Evolutionary conservation across 1,140 invertebrate species (phyloP).

Genomic region (Sycophila sp.): DNA sequence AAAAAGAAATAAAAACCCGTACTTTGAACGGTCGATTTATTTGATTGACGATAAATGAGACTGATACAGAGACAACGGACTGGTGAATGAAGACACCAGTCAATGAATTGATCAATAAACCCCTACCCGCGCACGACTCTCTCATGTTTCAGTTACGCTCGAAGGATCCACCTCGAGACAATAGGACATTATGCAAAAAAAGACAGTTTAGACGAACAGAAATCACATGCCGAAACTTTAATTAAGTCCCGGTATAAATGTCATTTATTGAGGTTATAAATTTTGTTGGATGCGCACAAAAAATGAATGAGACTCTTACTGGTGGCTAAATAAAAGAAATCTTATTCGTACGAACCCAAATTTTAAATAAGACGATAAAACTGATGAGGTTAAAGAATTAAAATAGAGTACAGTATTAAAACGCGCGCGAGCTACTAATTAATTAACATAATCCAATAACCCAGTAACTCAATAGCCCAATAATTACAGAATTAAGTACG

Average conservation of each 20-base stretch:
- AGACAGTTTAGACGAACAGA: neutral
- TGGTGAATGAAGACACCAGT: slow-evolving; percentile 16
- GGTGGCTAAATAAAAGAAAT: too few species aligned
- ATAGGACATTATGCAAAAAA: slow-evolving; percentile 26
- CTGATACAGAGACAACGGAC: slow-evolving; percentile 7
- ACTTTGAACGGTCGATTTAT: slow-evolving; percentile 25
- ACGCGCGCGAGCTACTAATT: too few species aligned
- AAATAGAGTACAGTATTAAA: too few species aligned
- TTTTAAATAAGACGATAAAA: too few species aligned
- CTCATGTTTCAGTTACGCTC: slow-evolving; percentile 20
- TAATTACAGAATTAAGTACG: too few species aligned
- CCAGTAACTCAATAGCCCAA: too few species aligned
- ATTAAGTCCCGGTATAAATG: neutral
- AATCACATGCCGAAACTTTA: slow-evolving; percentile 13
- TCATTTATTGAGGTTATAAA: neutral
- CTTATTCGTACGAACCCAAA: too few species aligned
- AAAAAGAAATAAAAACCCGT: slow-evolving; percentile 14
- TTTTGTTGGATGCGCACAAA: too few species aligned
- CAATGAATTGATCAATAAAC: slow-evolving; percentile 32
- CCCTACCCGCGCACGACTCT: neutral
- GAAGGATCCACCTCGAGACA: slow-evolving; percentile 4
- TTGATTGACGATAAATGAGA: slow-evolving; percentile 28
- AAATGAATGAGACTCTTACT: too few species aligned
- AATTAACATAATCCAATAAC: too few species aligned
- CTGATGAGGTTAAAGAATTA: too few species aligned